Evolutionary conservation across 2,113 vertebrate genomes (phyloP), one percentile per base, ranked within the genome.

Genomic region (Colius striatus): DNA sequence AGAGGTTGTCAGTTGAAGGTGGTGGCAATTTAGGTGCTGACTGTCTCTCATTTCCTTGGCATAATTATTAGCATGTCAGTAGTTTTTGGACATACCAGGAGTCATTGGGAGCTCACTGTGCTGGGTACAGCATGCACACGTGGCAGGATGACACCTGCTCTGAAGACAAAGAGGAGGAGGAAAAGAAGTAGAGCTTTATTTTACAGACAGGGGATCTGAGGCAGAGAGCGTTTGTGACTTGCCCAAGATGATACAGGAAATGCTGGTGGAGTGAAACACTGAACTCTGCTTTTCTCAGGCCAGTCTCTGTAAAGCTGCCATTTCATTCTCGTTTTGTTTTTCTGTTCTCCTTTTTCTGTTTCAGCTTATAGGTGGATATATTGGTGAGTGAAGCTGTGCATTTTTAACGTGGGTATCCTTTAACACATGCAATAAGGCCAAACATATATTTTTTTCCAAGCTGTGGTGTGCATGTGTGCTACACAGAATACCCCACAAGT

Each of bases 271-370:
- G 57, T 60, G 84, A 41, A 67, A 41, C 67, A 12, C n/a, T 30
- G 36, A 61, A 21, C 32, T 72, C 29, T 20, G 78, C 57, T 87
- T 19, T 43, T 32, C 29, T 29, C 48, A 11, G 65, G 23, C 43
- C 23, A 13, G 36, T 17, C 43, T 45, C 62, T 26, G 11, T 34
- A 36, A 50, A 87, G 81, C 67, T 90, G 70, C 41, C 63, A 4
- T 76, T 90, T 91, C 85, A 17, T 87, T 87, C 86, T 76, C 43
- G 16, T 5, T 89, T 90, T n/a, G 38, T 30, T 85, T 85, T 90
- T 30, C 77, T 63, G 43, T 86, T 77, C 68, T 72, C 23, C 53
- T 79, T 36, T 89, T 76, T 60, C 72, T 58, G 25, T 73, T 91
- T 55, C 14, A 9, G 38, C 21, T 8, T 23, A 1, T 5, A 77